These are phyloP conservation scores for Drosophila borborema DNA, from an alignment of 2,888 invertebrate genomes.

Conservation along the genomic window DNA sequence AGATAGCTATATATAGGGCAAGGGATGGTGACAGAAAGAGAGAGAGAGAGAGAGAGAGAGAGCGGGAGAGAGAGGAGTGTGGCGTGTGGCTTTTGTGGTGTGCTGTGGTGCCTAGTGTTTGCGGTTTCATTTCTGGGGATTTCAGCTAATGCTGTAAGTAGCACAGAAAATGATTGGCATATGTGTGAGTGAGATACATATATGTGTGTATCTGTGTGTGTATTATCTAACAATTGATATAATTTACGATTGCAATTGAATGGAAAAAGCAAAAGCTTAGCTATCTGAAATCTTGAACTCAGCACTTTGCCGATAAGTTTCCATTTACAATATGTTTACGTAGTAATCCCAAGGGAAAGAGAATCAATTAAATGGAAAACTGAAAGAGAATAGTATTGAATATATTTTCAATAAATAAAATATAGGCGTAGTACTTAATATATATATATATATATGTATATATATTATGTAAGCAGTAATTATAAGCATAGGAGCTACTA, in stretches of 20 bases:
- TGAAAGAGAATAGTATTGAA: background rate
- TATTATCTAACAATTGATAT: slow-evolving; percentile 25
- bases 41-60: background rate
- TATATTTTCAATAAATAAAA: background rate
- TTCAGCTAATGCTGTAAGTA: slow-evolving; percentile 26
- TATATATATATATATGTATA: no score
- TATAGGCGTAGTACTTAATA: no score
- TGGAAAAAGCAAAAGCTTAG: slow-evolving; percentile 2
- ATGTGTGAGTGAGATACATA: background rate
- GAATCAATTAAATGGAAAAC: background rate
- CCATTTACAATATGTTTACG: background rate
- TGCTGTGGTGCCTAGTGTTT: slow-evolving; percentile 50
- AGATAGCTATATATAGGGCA: background rate
- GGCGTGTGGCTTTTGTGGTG: slow-evolving; percentile 42
- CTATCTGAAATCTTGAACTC: slow-evolving; percentile 1
- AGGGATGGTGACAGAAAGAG: background rate
- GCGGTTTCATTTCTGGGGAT: slow-evolving; percentile 54
- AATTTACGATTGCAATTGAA: slow-evolving; percentile 50
- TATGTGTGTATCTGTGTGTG: background rate
- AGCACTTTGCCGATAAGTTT: background rate
- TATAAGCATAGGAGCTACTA: no score
- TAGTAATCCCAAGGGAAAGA: background rate
- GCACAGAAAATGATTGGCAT: slow-evolving; percentile 11
- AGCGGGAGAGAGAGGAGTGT: background rate
- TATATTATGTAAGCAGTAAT: no score